phyloP scores from a whole-genome alignment of 2,888 invertebrate species.

The Dorcus hopei region DNA sequence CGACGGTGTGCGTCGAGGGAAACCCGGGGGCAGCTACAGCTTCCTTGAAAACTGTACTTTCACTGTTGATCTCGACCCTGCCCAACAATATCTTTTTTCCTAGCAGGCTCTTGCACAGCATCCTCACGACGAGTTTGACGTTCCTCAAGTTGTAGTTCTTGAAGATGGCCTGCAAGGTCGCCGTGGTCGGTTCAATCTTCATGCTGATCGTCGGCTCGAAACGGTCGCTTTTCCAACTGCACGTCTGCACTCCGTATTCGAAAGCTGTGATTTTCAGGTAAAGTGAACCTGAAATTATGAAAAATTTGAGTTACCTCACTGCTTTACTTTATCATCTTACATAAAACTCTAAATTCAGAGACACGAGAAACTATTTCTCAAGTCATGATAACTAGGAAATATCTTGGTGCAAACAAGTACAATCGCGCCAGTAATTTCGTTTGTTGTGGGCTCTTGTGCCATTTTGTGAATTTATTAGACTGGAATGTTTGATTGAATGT shows the following conservation, averaged over 20 bases:
- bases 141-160: constrained; percentile 61
- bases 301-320: neutral
- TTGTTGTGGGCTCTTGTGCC: too few species aligned
- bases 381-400: too few species aligned
- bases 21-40: constrained; percentile 56
- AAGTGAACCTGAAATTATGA: constrained; percentile 58
- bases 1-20: constrained; percentile 53
- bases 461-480: too few species aligned
- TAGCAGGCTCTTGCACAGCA: constrained; percentile 64
- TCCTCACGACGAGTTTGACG: constrained; percentile 63
- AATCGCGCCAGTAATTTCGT: too few species aligned
- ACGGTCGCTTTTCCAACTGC: constrained; percentile 67
- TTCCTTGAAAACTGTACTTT: constrained; percentile 63
- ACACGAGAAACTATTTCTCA: too few species aligned
- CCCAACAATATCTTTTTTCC: constrained; percentile 68
- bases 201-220: constrained; percentile 75
- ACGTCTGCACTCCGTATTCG: constrained; percentile 55
- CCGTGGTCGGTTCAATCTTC: constrained; percentile 66
- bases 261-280: constrained; percentile 76
- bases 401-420: too few species aligned
- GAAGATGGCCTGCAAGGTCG: constrained; percentile 61
- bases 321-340: too few species aligned
- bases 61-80: constrained; percentile 62
- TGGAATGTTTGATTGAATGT: too few species aligned
- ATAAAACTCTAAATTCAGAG: too few species aligned